Conservation (phyloP, 2,888 invertebrate species). For the Panzeria rudis region DNA sequence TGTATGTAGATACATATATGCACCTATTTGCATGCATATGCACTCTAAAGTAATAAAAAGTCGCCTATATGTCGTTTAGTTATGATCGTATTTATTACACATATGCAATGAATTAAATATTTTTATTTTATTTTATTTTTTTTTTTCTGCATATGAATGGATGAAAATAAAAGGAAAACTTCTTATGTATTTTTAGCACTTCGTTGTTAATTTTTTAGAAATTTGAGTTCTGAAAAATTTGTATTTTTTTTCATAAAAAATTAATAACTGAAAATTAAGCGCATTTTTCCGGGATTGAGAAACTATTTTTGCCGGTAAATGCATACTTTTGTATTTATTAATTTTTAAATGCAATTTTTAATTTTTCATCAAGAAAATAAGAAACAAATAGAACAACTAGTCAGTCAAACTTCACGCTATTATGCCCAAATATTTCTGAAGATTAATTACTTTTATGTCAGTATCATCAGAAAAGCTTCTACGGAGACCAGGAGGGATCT, state of each 20-base stretch:
- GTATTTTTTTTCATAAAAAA: constrained; percentile 2
- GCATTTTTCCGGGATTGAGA: too few relatives aligned
- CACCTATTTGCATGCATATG: neutral
- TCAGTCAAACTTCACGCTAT: too few relatives aligned
- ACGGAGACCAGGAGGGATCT: too few relatives aligned
- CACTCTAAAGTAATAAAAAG: constrained; percentile 11
- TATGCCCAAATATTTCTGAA: too few relatives aligned
- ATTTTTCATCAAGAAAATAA: too few relatives aligned
- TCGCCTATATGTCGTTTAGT: constrained; percentile 29
- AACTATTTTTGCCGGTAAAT: too few relatives aligned
- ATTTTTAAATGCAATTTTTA: too few relatives aligned
- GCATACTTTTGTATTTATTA: too few relatives aligned
- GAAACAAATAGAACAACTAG: too few relatives aligned
- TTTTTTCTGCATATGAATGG: constrained; percentile 21
- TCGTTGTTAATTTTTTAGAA: too few relatives aligned
- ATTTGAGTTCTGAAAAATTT: neutral
- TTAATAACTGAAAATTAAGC: neutral
- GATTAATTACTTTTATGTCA: too few relatives aligned
- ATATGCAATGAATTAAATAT: neutral
- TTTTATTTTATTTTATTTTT: neutral
- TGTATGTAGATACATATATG: neutral
- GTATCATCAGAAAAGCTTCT: too few relatives aligned
- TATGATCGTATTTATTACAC: constrained; percentile 12
- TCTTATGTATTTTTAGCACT: constrained; percentile 14
- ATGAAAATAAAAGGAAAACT: neutral